Conservation (phyloP, 2,113 vertebrate species). For the Theristicus caerulescens region DNA sequence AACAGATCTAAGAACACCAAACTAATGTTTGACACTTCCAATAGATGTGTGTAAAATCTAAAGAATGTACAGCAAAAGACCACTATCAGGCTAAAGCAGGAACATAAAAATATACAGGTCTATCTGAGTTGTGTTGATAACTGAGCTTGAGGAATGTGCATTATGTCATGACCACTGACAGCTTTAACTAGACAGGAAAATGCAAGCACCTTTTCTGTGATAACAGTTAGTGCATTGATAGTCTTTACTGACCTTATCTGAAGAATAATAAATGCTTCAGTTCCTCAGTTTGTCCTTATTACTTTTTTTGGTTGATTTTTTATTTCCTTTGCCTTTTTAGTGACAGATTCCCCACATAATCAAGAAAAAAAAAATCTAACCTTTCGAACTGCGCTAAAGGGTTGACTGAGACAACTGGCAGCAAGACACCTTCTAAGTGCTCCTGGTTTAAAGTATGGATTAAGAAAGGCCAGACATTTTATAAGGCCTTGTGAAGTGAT, state of each 20-base stretch:
- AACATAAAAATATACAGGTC: slow-evolving; percentile 25
- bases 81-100: slow-evolving; percentile 1
- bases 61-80: slow-evolving; percentile 15
- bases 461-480: not conserved
- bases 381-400: not conserved
- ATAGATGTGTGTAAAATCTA: slow-evolving; percentile 21
- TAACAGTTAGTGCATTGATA: not conserved
- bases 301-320: not conserved
- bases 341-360: slow-evolving; percentile 3
- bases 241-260: slow-evolving; percentile 32
- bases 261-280: slow-evolving; percentile 12
- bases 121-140: slow-evolving; percentile 26
- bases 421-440: not conserved
- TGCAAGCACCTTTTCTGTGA: not conserved
- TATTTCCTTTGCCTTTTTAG: slow-evolving; percentile 1
- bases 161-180: slow-evolving; percentile 35
- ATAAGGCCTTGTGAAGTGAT: not conserved
- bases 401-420: not conserved
- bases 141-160: slow-evolving; percentile 6
- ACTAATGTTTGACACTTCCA: not conserved
- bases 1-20: not conserved
- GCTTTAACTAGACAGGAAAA: slow-evolving; percentile 48
- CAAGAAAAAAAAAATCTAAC: not conserved
- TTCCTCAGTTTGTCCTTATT: slow-evolving; percentile 29
- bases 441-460: not conserved